A percentile compares a stretch with the other conserved stretches of the same genome.
Evolutionary conservation across 37 sponge, comb jelly and placozoan species (phyloP).

Genomic region (Spongilla lacustris): DNA sequence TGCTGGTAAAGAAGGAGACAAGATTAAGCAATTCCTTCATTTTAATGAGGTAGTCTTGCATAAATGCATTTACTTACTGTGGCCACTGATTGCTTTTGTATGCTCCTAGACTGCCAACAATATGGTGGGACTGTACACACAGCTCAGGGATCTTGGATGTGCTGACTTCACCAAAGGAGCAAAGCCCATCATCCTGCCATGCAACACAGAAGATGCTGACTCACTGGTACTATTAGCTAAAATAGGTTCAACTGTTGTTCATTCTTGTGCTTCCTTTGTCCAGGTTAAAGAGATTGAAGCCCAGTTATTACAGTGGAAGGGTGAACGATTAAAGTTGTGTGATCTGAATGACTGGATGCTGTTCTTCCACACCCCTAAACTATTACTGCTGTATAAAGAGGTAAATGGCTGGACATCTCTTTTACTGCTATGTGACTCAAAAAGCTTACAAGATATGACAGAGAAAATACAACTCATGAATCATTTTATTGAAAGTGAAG

Average conservation of each 20-base stretch:
- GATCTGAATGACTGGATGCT: slow-evolving; percentile 54
- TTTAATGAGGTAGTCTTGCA: slow-evolving; percentile 37
- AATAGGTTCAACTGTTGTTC: not conserved
- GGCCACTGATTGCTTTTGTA: not conserved
- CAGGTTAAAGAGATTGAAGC: slow-evolving; percentile 35
- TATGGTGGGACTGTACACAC: slow-evolving; percentile 44
- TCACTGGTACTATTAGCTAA: not conserved
- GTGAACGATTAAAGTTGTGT: slow-evolving; percentile 28
- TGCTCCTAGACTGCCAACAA: slow-evolving; percentile 54
- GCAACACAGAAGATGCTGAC: not conserved
- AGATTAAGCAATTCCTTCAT: slow-evolving; percentile 56
- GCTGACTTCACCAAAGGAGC: slow-evolving; percentile 22
- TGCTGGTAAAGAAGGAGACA: slow-evolving; percentile 46
- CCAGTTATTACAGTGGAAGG: slow-evolving; percentile 45
- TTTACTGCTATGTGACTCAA: not conserved
- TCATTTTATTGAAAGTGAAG: not conserved
- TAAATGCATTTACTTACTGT: not conserved
- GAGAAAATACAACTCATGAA: not conserved
- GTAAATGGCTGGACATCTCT: not conserved
- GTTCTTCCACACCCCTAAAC: slow-evolving; percentile 70
- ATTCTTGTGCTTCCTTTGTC: not conserved
- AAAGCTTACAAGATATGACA: not conserved
- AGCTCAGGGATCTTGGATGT: slow-evolving; percentile 67
- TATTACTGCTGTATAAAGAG: slow-evolving; percentile 36
- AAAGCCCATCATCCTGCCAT: not conserved